A percentile compares a stretch with the other conserved stretches of the same genome.
These are phyloP conservation scores for Drosophila sordidula DNA, from an alignment of 2,888 invertebrate species.

Conservation along the genomic window DNA sequence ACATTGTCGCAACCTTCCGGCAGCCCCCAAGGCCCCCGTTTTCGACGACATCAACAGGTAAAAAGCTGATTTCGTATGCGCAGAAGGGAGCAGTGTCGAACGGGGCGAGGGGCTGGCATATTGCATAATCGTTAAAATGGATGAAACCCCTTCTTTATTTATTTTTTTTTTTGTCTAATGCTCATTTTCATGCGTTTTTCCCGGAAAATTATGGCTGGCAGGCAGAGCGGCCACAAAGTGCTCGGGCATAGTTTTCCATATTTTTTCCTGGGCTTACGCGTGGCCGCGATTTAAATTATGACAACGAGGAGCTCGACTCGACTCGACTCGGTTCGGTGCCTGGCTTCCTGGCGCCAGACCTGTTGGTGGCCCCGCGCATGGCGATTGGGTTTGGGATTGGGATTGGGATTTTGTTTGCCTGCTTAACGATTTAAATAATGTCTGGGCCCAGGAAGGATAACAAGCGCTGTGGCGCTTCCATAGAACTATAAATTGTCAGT, in stretches of 20 bases:
- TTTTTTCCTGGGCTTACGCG: conserved; percentile 61
- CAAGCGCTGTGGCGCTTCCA: conserved; percentile 56
- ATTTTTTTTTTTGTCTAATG: conserved; percentile 52
- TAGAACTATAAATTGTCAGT: conserved; percentile 64
- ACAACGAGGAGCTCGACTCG: conserved; percentile 44
- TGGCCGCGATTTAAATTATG: conserved; percentile 73
- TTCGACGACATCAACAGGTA: conserved; percentile 70
- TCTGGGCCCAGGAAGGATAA: conserved; percentile 65
- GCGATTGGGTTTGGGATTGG: conserved; percentile 29
- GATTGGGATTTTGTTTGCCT: conserved; percentile 33
- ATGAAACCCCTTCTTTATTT: conserved; percentile 30
- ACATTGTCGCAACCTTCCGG: conserved; percentile 77
- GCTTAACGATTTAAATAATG: conserved; percentile 67
- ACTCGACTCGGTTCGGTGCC: conserved; percentile 34
- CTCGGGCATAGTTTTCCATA: conserved; percentile 66
- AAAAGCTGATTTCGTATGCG: conserved; percentile 71
- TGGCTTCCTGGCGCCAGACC: conserved; percentile 62
- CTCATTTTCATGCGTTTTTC: conserved; percentile 73
- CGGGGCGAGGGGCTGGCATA: conserved; percentile 11
- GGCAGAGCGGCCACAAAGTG: conserved; percentile 41
- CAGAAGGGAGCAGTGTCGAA: conserved; percentile 12
- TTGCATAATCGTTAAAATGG: conserved; percentile 61
- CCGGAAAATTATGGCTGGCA: conserved; percentile 65
- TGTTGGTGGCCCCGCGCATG: conserved; percentile 38
- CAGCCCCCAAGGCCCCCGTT: conserved; percentile 25